Base-by-base conservation (phyloP, 2,888 invertebrate species). In the Exephanes ischioxanthus region DNA sequence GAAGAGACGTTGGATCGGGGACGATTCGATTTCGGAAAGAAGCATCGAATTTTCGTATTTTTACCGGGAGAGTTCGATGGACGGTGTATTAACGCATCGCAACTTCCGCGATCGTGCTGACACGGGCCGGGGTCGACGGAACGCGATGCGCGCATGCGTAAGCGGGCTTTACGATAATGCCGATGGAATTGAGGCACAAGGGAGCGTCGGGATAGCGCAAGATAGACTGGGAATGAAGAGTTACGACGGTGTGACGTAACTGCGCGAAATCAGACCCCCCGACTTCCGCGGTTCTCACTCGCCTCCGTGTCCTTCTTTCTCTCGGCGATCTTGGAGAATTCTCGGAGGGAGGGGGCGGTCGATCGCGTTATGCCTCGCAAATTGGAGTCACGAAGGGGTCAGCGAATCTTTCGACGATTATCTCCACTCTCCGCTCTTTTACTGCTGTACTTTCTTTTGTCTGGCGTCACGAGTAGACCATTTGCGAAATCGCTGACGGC, bases 311-410 rank as follows among this genome's bases (percentile, higher is more conserved):
- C 78, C 30, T 48, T 73, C 72, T 72, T 76, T 79, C 76, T 73
- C 75, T 45, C 53, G 41, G 33, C 55, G 53, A 51, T 67, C 26
- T 26, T 66, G 30, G 73, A 58, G 76, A 30, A 55, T 55, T 72
- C 55, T n/a, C 45, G 70, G 55, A 19, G n/a, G 55, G 73, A 30
- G 55, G 70, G 77, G 75, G 45, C 72, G 73, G 22, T 61, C 73
- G 73, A 70, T 77, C 67, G 78, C 72, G 83, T 81, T 63, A 72
- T 9, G 68, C 76, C 70, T 83, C 71, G 80, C 71, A 82, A 87
- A 87, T 89, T 87, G 80, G 87, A 89, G 88, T 90, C 91, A 89
- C 87, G 86, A 89, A 88, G 88, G 89, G 91, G 88, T 91, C 88
- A 89, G 90, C 90, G 88, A 90, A 90, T 89, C 89, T 89, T 88